Percentiles rank a stretch among this genome's conserved stretches.
phyloP scores from a whole-genome alignment of 2,888 invertebrate genomes.

The Calameuta filiformis region DNA sequence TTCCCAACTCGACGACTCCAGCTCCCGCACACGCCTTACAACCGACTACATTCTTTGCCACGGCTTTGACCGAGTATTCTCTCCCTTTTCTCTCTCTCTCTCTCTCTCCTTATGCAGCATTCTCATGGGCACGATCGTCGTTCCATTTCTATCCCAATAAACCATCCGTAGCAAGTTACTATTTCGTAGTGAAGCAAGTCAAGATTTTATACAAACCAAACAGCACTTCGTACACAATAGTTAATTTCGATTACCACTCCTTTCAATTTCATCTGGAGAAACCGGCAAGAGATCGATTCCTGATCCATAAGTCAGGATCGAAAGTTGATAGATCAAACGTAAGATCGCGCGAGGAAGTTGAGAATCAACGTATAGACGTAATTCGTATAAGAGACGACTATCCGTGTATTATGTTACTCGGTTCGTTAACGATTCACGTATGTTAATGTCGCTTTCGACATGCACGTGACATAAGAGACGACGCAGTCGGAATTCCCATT shows the following conservation, averaged over 20 bases:
- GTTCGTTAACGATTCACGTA: neutral
- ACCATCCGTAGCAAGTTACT: neutral
- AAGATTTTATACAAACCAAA: neutral
- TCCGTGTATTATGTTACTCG: neutral
- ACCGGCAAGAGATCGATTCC: neutral
- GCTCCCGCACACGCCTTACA: slow-evolving; percentile 15
- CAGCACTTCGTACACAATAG: neutral
- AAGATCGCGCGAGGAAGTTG: neutral
- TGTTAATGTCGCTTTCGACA: neutral
- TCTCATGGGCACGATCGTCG: neutral
- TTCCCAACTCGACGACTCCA: slow-evolving; percentile 11
- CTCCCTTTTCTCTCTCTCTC: slow-evolving; percentile 1
- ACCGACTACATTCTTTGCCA: slow-evolving; percentile 15
- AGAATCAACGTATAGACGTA: neutral
- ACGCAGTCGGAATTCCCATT: neutral
- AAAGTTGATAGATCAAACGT: neutral
- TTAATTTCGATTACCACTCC: neutral
- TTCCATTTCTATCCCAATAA: neutral
- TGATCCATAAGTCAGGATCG: neutral
- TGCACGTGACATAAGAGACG: neutral
- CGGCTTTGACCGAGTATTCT: slow-evolving; percentile 18
- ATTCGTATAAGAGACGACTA: neutral
- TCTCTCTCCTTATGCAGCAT: neutral
- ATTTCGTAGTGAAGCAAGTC: neutral
- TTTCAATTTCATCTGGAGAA: neutral